Evolutionary conservation across 2,888 invertebrate species (phyloP), one percentile per base, ranked within the genome.

Genomic region (Coenonympha arcania): DNA sequence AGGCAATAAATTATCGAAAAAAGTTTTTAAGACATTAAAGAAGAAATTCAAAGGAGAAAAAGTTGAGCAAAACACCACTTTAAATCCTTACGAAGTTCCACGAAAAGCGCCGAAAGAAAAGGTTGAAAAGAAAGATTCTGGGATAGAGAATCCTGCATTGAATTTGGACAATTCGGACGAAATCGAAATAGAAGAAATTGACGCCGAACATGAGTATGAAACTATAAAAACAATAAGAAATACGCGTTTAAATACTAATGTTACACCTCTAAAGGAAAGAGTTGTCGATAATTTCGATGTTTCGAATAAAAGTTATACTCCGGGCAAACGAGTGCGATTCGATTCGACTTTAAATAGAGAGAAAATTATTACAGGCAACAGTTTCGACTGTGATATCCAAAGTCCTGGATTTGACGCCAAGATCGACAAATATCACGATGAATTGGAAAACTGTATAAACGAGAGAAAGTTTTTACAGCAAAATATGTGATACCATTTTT

Each of bases 361-460:
- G 48, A 87, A 87, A 48, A 66, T 86, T 0, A 87, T 87, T 1
- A 86, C 87, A 0, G 87, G 87, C 0, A 81, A 85, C 50, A 87
- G 87, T 58, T 87, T 87, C 57, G 84, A 87, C 30, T 73, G 66
- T 57, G 75, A 66, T n/a, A 62, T 85, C 1, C 78, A 78, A 49
- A 85, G 86, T 61, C 84, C 85, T 0, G 86, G 86, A 0, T 79
- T 87, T 42, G 85, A 87, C 60, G 66, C 71, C 0, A 81, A 87
- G 59, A 75, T 87, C 33, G 87, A 87, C 9, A 86, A 79, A 53
- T 87, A 82, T 57, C 87, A 87, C 54, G 86, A 87, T 64, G 87
- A 87, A 57, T 56, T 87, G 28, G 87, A 87, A 51, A 87, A 87
- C 46, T 87, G 87, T 62, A 87, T 87, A 1, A 87, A 87, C 62